Evolutionary conservation across 2,113 vertebrate genomes (phyloP), one percentile per base, ranked within the genome.

Genomic region (Pionites leucogaster): DNA sequence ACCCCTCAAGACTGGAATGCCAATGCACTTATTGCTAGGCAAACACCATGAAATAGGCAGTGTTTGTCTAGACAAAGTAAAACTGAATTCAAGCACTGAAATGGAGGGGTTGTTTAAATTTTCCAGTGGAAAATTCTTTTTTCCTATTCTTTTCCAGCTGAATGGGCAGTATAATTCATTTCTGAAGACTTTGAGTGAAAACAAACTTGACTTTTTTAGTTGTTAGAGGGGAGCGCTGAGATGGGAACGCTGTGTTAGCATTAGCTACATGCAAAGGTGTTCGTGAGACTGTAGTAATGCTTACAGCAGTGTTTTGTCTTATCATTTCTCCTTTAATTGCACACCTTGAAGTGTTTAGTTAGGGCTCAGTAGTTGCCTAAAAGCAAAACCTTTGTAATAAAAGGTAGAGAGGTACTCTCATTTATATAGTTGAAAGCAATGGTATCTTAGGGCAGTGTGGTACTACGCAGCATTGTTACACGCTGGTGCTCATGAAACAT

Each of bases 391-490:
- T 60, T n/a, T 37, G 25, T 41, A 16, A 15, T 42, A 31, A 33
- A 77, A 82, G 17, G 64, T 39, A 57, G 63, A 42, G 57, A 33
- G 31, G 8, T 55, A 17, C 13, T 31, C 33, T 80, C 14, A 23
- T 23, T 44, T 23, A 35, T 47, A 7, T 7, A 65, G 44, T 29
- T 5, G 17, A 18, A 65, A 49, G 24, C 19, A 37, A 4, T 24
- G 39, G 16, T 60, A 17, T 35, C 11, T 35, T 37, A 23, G 19
- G 60, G 49, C 49, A 9, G 1, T 4, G 9, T 24, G 4, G 29
- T 33, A 7, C 23, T 25, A 3, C 22, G 4, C 37, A 41, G 35
- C 57, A 10, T 70, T 3, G 0, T 24, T 22, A 24, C 0, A 1
- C 14, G 37, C 44, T 65, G 50, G 1, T 86, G 29, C 25, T 65